Evolutionary conservation across 2,888 invertebrate species (phyloP).

Genomic region (Cataglyphis altisquamis): DNA sequence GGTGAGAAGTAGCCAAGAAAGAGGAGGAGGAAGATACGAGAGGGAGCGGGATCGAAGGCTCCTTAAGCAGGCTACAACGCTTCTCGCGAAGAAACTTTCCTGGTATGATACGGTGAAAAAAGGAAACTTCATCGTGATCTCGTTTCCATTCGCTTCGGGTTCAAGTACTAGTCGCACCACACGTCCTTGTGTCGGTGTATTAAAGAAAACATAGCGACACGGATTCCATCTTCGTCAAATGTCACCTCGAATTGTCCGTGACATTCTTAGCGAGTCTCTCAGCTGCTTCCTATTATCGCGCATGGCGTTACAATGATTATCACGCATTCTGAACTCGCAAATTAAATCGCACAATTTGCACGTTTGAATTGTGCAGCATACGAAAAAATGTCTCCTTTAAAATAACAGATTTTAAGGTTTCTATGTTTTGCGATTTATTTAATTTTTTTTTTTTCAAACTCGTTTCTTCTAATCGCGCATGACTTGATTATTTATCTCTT

Average conservation of each 20-base stretch:
- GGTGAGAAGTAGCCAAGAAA: slow-evolving; percentile 21
- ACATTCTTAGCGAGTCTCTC: neutral
- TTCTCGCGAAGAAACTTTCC: neutral
- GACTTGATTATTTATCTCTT: neutral
- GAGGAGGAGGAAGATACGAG: neutral
- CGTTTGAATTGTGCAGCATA: neutral
- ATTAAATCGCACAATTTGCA: neutral
- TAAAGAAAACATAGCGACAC: neutral
- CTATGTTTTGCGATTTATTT: neutral
- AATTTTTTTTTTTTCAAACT: neutral
- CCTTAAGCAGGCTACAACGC: neutral
- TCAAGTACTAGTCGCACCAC: neutral
- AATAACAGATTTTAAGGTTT: neutral
- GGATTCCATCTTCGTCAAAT: neutral
- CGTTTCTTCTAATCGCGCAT: slow-evolving; percentile 1
- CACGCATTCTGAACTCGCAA: neutral
- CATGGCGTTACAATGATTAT: slow-evolving; percentile 4
- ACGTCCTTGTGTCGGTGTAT: slow-evolving; percentile 3
- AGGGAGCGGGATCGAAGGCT: neutral
- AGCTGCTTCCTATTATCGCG: neutral
- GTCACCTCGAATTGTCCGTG: neutral
- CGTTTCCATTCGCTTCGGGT: neutral
- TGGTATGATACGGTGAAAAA: neutral
- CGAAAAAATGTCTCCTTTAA: neutral
- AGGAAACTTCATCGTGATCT: slow-evolving; percentile 7